Evolutionary conservation across 1,140 invertebrate species (phyloP).

Genomic region (Bilobella aurantiaca): DNA sequence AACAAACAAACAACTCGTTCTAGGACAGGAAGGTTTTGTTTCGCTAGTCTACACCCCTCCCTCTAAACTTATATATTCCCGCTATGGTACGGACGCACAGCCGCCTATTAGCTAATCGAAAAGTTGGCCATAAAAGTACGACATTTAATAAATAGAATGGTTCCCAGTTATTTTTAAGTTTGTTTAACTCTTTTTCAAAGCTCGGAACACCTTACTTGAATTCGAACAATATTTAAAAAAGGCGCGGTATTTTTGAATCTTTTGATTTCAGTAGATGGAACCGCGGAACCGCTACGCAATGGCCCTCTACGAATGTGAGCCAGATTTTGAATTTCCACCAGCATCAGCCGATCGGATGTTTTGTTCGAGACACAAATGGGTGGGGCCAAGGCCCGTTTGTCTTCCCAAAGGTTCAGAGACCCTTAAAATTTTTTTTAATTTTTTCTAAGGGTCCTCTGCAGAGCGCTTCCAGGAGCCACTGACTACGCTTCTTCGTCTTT

Average conservation of each 20-base stretch:
- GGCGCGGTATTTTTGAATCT: background rate
- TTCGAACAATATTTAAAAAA: too few relatives aligned
- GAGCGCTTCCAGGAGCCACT: background rate
- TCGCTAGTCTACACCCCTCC: background rate
- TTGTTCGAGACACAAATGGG: conserved; percentile 47
- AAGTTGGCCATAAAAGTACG: too few relatives aligned
- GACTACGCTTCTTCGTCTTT: background rate
- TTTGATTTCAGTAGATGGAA: conserved; percentile 41
- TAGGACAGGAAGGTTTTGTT: background rate
- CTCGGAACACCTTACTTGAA: too few relatives aligned
- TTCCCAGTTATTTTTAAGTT: too few relatives aligned
- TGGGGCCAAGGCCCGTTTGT: conserved; percentile 47
- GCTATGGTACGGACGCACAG: background rate
- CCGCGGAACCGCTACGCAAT: conserved; percentile 48
- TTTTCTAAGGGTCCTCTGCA: too few relatives aligned
- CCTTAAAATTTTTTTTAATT: background rate
- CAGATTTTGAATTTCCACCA: conserved; percentile 44
- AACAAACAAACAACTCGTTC: background rate
- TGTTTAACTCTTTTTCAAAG: too few relatives aligned
- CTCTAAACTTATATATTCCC: too few relatives aligned
- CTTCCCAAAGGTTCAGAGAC: conserved; percentile 27
- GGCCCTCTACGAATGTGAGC: conserved; percentile 47
- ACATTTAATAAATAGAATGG: too few relatives aligned
- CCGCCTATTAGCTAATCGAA: background rate
- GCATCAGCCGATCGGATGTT: conserved; percentile 45